Evolutionary conservation across 2,797 vertebrate species (phyloP).

Genomic region (Zalophus californianus): DNA sequence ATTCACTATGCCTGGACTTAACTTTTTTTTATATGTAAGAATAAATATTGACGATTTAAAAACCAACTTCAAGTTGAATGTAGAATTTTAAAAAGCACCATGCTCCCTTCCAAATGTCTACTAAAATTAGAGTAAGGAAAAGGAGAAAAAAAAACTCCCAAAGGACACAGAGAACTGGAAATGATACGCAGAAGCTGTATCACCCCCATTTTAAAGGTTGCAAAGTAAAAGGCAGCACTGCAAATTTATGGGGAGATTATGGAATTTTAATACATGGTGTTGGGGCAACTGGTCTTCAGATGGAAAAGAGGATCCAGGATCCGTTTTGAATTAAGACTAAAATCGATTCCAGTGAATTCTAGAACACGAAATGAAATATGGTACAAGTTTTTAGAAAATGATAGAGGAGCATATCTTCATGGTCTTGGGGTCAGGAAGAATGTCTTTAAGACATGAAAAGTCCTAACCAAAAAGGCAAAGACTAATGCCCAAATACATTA

Average conservation of each 20-base stretch:
- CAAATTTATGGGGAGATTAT: neutral
- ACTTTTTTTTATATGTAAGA: neutral
- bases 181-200: neutral
- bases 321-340: neutral
- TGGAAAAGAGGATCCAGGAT: neutral
- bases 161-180: neutral
- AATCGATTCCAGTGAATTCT: conserved; percentile 13
- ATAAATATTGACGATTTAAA: neutral
- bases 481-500: neutral
- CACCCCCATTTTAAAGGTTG: neutral
- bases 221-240: neutral
- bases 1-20: neutral
- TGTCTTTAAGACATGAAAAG: neutral
- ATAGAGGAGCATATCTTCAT: neutral
- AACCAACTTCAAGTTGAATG: conserved; percentile 20
- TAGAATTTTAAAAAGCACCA: neutral
- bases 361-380: conserved; percentile 12
- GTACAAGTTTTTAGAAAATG: neutral
- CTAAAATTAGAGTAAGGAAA: conserved; percentile 33
- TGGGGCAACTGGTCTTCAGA: neutral
- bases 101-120: conserved; percentile 14
- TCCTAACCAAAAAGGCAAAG: neutral
- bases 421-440: neutral
- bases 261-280: neutral
- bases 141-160: neutral